Evolutionary conservation across 1,140 invertebrate genomes (phyloP).

Genomic region (Grapholita molesta): DNA sequence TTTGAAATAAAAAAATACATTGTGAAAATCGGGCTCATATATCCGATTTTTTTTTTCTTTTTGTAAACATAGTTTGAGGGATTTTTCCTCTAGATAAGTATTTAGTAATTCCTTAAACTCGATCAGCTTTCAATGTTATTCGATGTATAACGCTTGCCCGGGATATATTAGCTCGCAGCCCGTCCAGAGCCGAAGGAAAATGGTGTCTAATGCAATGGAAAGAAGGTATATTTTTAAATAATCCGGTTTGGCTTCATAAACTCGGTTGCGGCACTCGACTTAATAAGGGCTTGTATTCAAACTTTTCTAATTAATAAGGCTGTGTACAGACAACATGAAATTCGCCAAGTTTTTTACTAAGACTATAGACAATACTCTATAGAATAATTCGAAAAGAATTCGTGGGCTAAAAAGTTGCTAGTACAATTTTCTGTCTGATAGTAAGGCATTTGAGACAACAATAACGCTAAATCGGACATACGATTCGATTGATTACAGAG

Average conservation of each 20-base stretch:
- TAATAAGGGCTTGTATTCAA: background rate
- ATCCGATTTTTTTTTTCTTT: too few relatives aligned
- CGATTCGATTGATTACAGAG: too few relatives aligned
- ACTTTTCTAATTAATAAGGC: slow-evolving; percentile 1
- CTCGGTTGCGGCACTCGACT: slow-evolving; percentile 17
- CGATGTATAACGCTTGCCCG: slow-evolving; percentile 44
- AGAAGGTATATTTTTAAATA: slow-evolving; percentile 22
- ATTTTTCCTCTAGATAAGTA: background rate
- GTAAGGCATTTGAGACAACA: too few relatives aligned
- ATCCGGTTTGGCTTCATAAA: slow-evolving; percentile 42
- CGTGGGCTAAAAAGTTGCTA: background rate
- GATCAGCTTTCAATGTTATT: slow-evolving; percentile 58
- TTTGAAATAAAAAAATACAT: too few relatives aligned
- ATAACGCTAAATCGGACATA: too few relatives aligned
- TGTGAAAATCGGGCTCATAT: too few relatives aligned
- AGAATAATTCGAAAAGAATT: background rate
- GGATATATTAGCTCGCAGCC: slow-evolving; percentile 44
- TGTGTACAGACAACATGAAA: background rate
- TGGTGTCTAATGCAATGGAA: slow-evolving; percentile 19
- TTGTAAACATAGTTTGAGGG: too few relatives aligned
- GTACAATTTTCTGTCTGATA: background rate
- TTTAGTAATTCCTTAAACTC: slow-evolving; percentile 21
- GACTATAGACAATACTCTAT: background rate
- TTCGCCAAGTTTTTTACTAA: background rate
- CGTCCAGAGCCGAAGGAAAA: slow-evolving; percentile 46